phyloP scores from a whole-genome alignment of 2,113 vertebrate genomes.

The Pitta sordida region DNA sequence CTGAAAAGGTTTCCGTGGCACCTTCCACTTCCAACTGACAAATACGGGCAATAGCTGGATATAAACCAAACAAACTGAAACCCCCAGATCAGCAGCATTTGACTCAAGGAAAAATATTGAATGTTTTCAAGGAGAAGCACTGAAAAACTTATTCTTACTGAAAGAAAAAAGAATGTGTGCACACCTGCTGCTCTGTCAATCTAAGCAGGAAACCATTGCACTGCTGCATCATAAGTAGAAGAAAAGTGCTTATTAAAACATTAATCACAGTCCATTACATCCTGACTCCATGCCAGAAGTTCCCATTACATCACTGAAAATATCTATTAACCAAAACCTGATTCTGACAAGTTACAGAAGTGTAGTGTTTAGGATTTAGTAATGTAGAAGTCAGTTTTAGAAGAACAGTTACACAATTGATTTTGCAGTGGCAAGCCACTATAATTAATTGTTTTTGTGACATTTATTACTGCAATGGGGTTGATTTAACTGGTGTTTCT shows the following conservation, averaged over 20 bases:
- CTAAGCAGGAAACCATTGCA: conserved; percentile 74
- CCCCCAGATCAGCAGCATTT: background rate
- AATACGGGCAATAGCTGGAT: background rate
- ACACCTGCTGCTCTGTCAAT: conserved; percentile 80
- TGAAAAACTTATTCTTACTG: conserved; percentile 11
- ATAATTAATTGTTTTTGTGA: conserved; percentile 72
- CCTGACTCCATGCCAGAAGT: conserved; percentile 78
- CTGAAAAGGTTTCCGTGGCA: background rate
- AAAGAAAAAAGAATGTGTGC: conserved; percentile 11
- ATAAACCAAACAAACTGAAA: conserved; percentile 35
- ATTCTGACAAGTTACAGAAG: conserved; percentile 82
- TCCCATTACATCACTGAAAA: conserved; percentile 83
- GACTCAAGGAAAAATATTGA: conserved; percentile 51
- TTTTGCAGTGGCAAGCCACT: conserved; percentile 75
- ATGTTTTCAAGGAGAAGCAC: conserved; percentile 38
- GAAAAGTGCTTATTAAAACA: conserved; percentile 83
- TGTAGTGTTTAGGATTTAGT: conserved; percentile 71
- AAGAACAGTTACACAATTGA: conserved; percentile 77
- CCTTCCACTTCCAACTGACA: conserved; percentile 7
- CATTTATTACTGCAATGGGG: conserved; percentile 74
- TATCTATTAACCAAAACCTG: conserved; percentile 81
- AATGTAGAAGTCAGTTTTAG: conserved; percentile 75
- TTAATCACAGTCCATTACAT: conserved; percentile 83
- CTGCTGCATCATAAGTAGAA: conserved; percentile 74
- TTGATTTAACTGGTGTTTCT: conserved; percentile 80